A percentile compares a stretch with the other conserved stretches of the same genome.
These are phyloP conservation scores for Salpingus planirostris DNA, from an alignment of 2,888 invertebrate genomes.

Conservation along the genomic window DNA sequence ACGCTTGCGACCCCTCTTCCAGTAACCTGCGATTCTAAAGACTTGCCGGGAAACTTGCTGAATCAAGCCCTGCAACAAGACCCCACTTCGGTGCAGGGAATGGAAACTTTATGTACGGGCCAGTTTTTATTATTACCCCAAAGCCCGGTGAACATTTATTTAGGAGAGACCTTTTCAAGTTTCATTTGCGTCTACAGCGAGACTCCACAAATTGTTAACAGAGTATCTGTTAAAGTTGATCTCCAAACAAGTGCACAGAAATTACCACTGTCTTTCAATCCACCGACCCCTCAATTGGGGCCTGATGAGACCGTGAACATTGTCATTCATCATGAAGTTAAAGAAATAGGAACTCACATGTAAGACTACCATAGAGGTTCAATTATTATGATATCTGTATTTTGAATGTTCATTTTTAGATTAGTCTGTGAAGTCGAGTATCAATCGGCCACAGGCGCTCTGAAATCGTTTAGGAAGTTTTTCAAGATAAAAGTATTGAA, in stretches of 20 bases:
- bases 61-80: slow-evolving; percentile 73
- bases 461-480: slow-evolving; percentile 87
- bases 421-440: slow-evolving; percentile 95
- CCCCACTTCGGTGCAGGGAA: slow-evolving; percentile 70
- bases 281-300: slow-evolving; percentile 49
- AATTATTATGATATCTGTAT: slow-evolving; percentile 4
- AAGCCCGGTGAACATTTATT: slow-evolving; percentile 95
- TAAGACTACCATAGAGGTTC: slow-evolving; percentile 41
- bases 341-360: slow-evolving; percentile 97
- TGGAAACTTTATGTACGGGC: slow-evolving; percentile 76
- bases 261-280: slow-evolving; percentile 67
- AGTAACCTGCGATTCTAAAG: slow-evolving; percentile 75
- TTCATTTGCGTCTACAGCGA: slow-evolving; percentile 97
- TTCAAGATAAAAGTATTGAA: slow-evolving; percentile 98
- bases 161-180: slow-evolving; percentile 97
- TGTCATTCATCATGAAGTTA: slow-evolving; percentile 98
- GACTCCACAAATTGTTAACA: slow-evolving; percentile 72
- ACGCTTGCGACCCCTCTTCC: slow-evolving; percentile 74
- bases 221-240: slow-evolving; percentile 62
- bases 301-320: slow-evolving; percentile 86
- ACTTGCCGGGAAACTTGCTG: slow-evolving; percentile 74
- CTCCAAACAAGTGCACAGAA: slow-evolving; percentile 88
- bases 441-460: slow-evolving; percentile 61
- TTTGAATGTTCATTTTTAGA: slow-evolving; percentile 44
- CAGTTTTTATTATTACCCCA: slow-evolving; percentile 90